Evolutionary conservation across 2,888 invertebrate genomes (phyloP), one percentile per base, ranked within the genome.

Genomic region (Tetragonisca angustula): DNA sequence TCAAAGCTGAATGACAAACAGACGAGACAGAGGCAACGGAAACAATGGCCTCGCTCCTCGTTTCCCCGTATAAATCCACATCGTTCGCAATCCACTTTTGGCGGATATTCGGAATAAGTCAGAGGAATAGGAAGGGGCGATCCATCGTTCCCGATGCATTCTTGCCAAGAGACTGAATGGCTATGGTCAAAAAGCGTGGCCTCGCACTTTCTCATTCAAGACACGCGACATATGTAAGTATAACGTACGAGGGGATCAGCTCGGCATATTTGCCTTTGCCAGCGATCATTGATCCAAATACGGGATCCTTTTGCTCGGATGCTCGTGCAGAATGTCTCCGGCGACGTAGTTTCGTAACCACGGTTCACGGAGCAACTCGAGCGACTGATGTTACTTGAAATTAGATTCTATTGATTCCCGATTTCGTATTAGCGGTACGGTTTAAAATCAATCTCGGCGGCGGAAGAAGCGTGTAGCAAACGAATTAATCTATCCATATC

Each of bases 41-140:
- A 21, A 17, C 17, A 64, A 64, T 49, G 15, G 4, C 27, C 15
- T 43, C 43, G 43, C 43, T 9, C n/a, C 27, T 75, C 71, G 50
- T 68, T 50, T 54, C 27, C 24, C 32, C 54, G 49, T 21, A 70
- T 65, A 52, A 79, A 83, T 83, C 71, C 59, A 69, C 68, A 50
- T 77, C 62, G n/a, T 74, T 80, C 19, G 65, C 69, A 52, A 71
- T 74, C 73, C 59, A 76, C 76, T 86, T 43, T 43, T 81, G 85
- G 84, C 84, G 79, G 43, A 76, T 84, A 79, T 81, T 81, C 85
- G 79, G 85, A 74, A 76, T 84, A 81, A 84, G 61, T 79, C 73
- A 61, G 61, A 65, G 70, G 59, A 70, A 43, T 54, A 68, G 32
- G 27, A 43, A 13, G 15, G 49, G 17, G 67, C 69, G 56, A 81